Percentiles rank a stretch among this genome's conserved stretches.
phyloP scores from a whole-genome alignment of 2,797 vertebrate species.

The Alexandromys oeconomus region DNA sequence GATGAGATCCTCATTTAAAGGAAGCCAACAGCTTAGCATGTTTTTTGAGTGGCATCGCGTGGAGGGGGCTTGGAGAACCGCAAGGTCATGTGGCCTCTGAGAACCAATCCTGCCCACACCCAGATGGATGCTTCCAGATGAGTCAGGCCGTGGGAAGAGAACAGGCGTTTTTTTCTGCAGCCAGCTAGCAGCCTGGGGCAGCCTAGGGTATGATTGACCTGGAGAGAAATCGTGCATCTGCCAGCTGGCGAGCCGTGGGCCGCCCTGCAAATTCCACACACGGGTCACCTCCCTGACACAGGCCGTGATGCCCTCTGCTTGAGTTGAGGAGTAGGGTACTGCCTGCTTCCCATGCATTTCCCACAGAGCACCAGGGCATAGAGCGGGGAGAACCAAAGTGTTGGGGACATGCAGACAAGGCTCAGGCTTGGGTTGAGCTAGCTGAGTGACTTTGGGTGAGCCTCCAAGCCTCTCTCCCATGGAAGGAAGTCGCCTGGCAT shows the following conservation, averaged over 20 bases:
- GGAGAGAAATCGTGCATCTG: constrained; percentile 61
- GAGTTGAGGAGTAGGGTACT: background rate
- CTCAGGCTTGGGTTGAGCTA: rapidly evolving
- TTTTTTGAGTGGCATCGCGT: background rate
- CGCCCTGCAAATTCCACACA: constrained; percentile 47
- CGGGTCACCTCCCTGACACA: constrained; percentile 65
- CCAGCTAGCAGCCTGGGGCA: constrained; percentile 57
- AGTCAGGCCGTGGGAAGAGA: constrained; percentile 67
- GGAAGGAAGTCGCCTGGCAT: too few species aligned
- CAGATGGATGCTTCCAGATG: constrained; percentile 68
- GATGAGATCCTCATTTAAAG: background rate
- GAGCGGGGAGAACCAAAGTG: background rate
- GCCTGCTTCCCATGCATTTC: background rate
- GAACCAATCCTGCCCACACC: background rate
- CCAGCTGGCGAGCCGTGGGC: constrained; percentile 26
- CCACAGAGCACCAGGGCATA: background rate
- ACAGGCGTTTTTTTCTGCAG: constrained; percentile 48
- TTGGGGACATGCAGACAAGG: background rate
- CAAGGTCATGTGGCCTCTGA: background rate
- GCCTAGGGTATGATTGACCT: constrained; percentile 68
- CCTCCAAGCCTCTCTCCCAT: background rate
- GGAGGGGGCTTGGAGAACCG: rapidly evolving
- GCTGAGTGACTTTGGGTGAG: background rate
- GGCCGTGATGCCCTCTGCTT: background rate
- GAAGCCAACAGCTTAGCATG: background rate